Conservation (phyloP, 1,140 invertebrate species). For the Melitaea cinxia region DNA sequence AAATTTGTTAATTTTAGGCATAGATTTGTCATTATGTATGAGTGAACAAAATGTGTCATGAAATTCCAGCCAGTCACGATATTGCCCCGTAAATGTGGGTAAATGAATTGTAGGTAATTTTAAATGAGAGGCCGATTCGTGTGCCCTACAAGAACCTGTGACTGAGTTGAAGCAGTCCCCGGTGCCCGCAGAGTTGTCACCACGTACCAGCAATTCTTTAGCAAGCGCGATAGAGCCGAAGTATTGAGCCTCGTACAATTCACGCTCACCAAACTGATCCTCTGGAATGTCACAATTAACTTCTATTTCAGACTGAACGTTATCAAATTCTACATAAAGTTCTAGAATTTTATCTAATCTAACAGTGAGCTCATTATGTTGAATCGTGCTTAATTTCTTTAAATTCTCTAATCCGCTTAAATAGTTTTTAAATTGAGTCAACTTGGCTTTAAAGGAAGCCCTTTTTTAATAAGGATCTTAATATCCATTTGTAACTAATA, state of each 20-base stretch:
- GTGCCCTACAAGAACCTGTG: neutral
- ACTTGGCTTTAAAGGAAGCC: neutral
- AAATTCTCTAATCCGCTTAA: neutral
- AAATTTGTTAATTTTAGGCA: slow-evolving; percentile 1
- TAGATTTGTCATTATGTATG: slow-evolving; percentile 8
- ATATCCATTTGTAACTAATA: neutral
- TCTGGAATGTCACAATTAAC: neutral
- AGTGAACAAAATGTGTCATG: slow-evolving; percentile 11
- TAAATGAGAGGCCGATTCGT: neutral
- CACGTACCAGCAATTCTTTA: neutral
- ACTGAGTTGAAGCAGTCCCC: neutral
- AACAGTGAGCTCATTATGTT: slow-evolving; percentile 18
- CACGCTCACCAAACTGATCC: neutral
- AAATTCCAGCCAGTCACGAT: slow-evolving; percentile 13
- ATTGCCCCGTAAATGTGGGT: slow-evolving; percentile 6
- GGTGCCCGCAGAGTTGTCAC: neutral
- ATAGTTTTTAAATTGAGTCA: slow-evolving; percentile 5
- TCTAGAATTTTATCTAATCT: slow-evolving; percentile 5
- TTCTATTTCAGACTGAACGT: slow-evolving; percentile 22
- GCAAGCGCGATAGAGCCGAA: neutral
- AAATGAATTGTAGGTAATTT: slow-evolving; percentile 4
- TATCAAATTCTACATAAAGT: slow-evolving; percentile 17
- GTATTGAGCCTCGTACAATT: neutral
- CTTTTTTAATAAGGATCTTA: neutral
- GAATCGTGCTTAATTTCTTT: neutral